Percentiles rank a stretch among this genome's conserved stretches.
These are phyloP conservation scores for Styela plicata DNA, from an alignment of 23 tunicate species.

Conservation along the genomic window DNA sequence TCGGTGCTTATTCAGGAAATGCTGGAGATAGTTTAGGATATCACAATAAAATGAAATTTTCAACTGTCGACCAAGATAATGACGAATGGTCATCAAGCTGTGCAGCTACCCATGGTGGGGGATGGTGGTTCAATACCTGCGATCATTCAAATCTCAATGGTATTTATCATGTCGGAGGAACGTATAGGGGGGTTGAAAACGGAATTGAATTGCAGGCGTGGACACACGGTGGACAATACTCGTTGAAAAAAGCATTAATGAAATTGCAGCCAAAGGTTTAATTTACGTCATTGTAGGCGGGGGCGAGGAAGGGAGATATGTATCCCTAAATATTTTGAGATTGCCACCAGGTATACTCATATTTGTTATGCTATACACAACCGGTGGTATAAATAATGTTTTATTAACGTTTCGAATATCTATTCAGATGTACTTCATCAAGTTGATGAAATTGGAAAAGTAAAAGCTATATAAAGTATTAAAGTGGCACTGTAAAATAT, in stretches of 20 bases:
- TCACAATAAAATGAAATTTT: background rate
- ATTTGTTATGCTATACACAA: too few relatives aligned
- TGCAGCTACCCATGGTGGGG: background rate
- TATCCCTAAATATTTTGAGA: too few relatives aligned
- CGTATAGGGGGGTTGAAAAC: background rate
- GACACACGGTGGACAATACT: background rate
- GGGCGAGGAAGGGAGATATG: too few relatives aligned
- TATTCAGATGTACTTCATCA: too few relatives aligned
- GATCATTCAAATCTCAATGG: constrained; percentile 8
- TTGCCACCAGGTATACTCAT: too few relatives aligned
- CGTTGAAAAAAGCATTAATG: background rate
- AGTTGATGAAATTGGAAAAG: too few relatives aligned
- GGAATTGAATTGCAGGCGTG: background rate
- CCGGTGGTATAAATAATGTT: too few relatives aligned
- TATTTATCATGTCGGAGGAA: background rate
- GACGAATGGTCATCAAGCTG: background rate
- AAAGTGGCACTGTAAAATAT: too few relatives aligned
- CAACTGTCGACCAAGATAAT: constrained; percentile 1
- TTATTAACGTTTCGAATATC: too few relatives aligned
- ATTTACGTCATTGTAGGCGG: too few relatives aligned
- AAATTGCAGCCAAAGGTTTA: background rate
- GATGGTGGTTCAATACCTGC: constrained; percentile 9
- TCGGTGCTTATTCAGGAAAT: background rate
- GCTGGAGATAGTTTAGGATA: constrained; percentile 7
- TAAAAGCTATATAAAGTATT: too few relatives aligned